Percentiles rank a stretch among this genome's conserved stretches.
phyloP scores from a whole-genome alignment of 2,888 invertebrate genomes.

The Tridacna gigas region DNA sequence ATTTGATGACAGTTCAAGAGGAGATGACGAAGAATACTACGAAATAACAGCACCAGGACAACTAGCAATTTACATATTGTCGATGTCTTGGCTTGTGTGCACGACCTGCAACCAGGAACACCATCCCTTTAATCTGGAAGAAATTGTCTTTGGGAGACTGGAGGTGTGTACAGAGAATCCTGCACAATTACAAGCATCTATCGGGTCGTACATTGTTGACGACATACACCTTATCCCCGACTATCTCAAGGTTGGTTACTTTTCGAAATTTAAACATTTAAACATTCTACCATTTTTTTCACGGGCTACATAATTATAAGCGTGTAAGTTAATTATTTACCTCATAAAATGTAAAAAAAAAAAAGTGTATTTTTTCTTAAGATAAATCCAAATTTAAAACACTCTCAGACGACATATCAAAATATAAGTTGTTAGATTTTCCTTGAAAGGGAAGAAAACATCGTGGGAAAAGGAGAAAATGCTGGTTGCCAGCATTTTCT shows the following conservation, averaged over 20 bases:
- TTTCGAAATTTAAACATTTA: no score
- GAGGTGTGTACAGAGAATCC: neutral
- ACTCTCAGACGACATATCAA: no score
- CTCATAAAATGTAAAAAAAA: no score
- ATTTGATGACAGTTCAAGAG: neutral
- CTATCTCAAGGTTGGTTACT: neutral
- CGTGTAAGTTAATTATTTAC: no score
- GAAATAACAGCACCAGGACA: neutral
- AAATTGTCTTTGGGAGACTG: neutral
- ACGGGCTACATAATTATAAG: no score
- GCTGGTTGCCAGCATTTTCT: no score
- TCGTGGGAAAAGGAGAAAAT: no score
- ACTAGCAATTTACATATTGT: neutral
- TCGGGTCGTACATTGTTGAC: neutral
- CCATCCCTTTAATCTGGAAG: neutral
- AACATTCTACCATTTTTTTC: no score
- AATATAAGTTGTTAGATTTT: no score
- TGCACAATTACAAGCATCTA: neutral
- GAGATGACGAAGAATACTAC: neutral
- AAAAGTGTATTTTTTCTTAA: no score
- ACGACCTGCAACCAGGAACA: neutral
- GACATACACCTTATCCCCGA: neutral
- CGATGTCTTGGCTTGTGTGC: constrained; percentile 5
- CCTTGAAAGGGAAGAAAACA: no score
- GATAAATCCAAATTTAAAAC: no score